Conservation (phyloP, 2,888 invertebrate species). For the Aphidius colemani region DNA sequence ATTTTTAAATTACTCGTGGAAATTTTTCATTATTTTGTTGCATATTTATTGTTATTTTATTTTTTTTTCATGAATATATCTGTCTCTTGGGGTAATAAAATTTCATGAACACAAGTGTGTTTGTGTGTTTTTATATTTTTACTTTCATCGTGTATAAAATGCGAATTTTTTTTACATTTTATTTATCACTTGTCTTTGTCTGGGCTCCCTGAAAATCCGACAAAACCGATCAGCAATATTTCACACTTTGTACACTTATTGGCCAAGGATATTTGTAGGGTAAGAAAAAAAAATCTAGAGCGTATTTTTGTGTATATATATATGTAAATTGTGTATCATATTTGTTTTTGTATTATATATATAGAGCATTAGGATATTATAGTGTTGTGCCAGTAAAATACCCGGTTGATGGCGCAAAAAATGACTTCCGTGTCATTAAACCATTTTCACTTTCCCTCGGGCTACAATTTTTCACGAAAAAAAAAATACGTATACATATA, state of each 20-base stretch:
- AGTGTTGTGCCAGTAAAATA: background rate
- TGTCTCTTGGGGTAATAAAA: constrained; percentile 22
- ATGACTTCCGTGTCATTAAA: constrained; percentile 22
- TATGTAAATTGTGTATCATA: constrained; percentile 2
- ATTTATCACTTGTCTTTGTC: constrained; percentile 18
- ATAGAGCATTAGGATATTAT: no score
- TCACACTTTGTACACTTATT: constrained; percentile 49
- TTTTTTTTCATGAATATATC: constrained; percentile 13
- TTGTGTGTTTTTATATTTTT: no score
- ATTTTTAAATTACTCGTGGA: no score
- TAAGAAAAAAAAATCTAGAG: constrained; percentile 20
- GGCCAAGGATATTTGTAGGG: constrained; percentile 38
- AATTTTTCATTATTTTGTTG: no score
- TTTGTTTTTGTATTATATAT: no score
- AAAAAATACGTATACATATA: background rate
- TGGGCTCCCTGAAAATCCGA: constrained; percentile 23
- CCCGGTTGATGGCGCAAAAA: background rate
- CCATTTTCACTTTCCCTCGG: constrained; percentile 4
- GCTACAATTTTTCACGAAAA: constrained; percentile 11
- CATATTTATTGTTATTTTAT: constrained; percentile 6
- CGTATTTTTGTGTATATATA: constrained; percentile 6
- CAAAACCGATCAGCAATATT: constrained; percentile 49
- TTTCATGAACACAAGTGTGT: background rate
- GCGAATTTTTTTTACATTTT: background rate
- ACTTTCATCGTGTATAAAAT: no score